A percentile compares a stretch with the other conserved stretches of the same genome.
Conservation (phyloP, 2,888 invertebrate species). For the Spilarctia lutea region DNA sequence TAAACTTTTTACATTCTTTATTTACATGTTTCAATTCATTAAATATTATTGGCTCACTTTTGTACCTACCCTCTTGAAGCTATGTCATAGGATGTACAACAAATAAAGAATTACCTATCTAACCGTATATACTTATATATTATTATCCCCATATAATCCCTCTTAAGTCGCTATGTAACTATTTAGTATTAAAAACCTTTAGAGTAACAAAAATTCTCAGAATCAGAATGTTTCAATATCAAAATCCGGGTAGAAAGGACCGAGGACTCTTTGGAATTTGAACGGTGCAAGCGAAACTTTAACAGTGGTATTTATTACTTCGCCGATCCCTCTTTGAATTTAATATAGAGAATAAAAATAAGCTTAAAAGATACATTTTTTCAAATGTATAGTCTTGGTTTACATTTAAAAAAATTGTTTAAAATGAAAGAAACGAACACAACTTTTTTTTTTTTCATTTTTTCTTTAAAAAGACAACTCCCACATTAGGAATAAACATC, state of each 20-base stretch:
- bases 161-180: not conserved
- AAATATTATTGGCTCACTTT: too few relatives aligned
- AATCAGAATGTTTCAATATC: not conserved
- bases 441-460: too few relatives aligned
- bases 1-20: too few relatives aligned
- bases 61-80: too few relatives aligned
- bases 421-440: not conserved
- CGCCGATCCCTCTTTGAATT: not conserved
- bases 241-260: not conserved
- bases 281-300: not conserved
- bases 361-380: not conserved
- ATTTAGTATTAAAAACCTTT: not conserved
- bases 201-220: not conserved
- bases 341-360: not conserved
- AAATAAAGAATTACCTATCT: too few relatives aligned
- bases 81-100: too few relatives aligned
- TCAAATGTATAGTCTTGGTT: not conserved
- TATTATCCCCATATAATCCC: not conserved
- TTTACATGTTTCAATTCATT: too few relatives aligned
- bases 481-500: too few relatives aligned
- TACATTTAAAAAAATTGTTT: not conserved
- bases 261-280: not conserved
- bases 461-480: too few relatives aligned
- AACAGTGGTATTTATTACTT: not conserved
- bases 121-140: too few relatives aligned